A percentile compares a stretch with the other conserved stretches of the same genome.
Conservation (phyloP, 2,888 invertebrate genomes). For the Pteria penguin region DNA sequence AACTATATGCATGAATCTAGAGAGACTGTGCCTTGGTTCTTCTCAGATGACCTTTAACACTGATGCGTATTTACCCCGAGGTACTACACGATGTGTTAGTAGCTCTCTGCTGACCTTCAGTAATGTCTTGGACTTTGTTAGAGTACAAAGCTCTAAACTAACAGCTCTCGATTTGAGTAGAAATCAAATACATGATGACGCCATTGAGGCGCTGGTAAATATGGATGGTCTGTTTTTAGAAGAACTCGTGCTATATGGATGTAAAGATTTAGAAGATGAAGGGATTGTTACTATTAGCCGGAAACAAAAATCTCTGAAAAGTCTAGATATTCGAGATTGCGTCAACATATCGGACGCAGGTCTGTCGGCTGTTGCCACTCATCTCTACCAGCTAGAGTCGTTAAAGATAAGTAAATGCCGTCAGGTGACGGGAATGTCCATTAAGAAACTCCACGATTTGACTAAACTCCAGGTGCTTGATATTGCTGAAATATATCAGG, state of each 20-base stretch:
- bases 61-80: slow-evolving; percentile 83
- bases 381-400: slow-evolving; percentile 83
- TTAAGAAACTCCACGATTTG: slow-evolving; percentile 83
- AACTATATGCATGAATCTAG: slow-evolving; percentile 83
- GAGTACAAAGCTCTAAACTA: slow-evolving; percentile 82
- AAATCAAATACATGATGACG: slow-evolving; percentile 85
- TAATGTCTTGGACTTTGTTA: slow-evolving; percentile 84
- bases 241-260: slow-evolving; percentile 82
- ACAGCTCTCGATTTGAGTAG: slow-evolving; percentile 85
- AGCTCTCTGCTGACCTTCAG: slow-evolving; percentile 87
- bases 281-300: slow-evolving; percentile 83
- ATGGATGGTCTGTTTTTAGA: slow-evolving; percentile 82
- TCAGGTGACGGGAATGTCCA: slow-evolving; percentile 85
- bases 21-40: slow-evolving; percentile 84
- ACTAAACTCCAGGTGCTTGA: slow-evolving; percentile 84
- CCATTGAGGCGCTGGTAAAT: slow-evolving; percentile 83
- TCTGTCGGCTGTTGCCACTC: slow-evolving; percentile 83
- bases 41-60: slow-evolving; percentile 87
- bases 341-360: slow-evolving; percentile 85
- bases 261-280: slow-evolving; percentile 84
- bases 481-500: slow-evolving; percentile 85
- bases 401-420: slow-evolving; percentile 85
- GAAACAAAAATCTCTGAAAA: slow-evolving; percentile 83
- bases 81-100: slow-evolving; percentile 78
- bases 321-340: slow-evolving; percentile 85